Base-by-base conservation (phyloP, 2,113 vertebrate species). In the Emydura subglobosa region DNA sequence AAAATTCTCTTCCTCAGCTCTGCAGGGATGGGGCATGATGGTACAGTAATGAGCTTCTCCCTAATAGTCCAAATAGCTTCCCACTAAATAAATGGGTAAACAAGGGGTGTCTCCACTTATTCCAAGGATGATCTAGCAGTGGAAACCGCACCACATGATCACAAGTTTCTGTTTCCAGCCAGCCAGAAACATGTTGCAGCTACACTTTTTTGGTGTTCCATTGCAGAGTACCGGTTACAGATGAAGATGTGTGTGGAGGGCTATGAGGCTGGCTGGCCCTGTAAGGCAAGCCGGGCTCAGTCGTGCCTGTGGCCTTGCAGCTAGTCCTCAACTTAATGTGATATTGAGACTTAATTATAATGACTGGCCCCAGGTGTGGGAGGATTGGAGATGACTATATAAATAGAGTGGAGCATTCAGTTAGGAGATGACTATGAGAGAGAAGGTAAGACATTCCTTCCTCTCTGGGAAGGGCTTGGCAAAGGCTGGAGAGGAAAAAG, bases 11-110 rank as follows among this genome's bases (percentile, higher is more conserved):
- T 78, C 88, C 50, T 97, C 84, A 97, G 94, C 90, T 87, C 29
- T 89, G 86, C 94, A 65, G 76, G 59, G 80, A 83, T 87, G 76
- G 92, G 94, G 96, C 95, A 94, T 86, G 94, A 97, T 93, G 93
- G 17, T 96, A 53, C 94, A 95, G 91, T 85, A 97, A 94, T 92
- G 86, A 96, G 92, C 86, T 94, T 83, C 87, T 89, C 91, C 61
- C 42, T 91, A 74, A 92, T 92, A 91, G 65, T 83, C 83, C 85
- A 94, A 89, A 93, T 84, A 86, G 86, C 89, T 94, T 96, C 7
- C n/a, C 29, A 78, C 76, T 89, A 83, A 96, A 92, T 72, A 94
- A 86, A 89, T 31, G 85, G 90, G 82, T 93, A 87, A 87, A 78
- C 54, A 44, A 65, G 42, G 50, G 13, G 74, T 95, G 47, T 79